These are phyloP conservation scores for Synergus laeviventris DNA, from an alignment of 2,888 invertebrate genomes.

Conservation along the genomic window DNA sequence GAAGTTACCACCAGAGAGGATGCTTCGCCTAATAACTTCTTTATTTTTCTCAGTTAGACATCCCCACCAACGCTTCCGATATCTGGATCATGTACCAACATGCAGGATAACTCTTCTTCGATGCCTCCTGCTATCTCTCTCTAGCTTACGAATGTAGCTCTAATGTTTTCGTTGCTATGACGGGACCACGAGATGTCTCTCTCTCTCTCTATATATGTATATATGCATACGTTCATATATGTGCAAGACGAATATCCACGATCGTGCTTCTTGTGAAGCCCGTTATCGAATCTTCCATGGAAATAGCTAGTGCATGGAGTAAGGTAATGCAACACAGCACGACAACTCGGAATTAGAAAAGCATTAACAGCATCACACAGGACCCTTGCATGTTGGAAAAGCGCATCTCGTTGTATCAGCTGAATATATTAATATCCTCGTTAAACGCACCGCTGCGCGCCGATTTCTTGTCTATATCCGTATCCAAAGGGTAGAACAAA, in stretches of 20 bases:
- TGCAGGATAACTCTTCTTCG: conserved; percentile 55
- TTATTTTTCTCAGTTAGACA: conserved; percentile 52
- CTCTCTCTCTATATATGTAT: background rate
- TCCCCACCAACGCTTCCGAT: conserved; percentile 44
- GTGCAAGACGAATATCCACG: conserved; percentile 45
- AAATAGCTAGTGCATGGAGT: conserved; percentile 55
- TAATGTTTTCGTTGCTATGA: background rate
- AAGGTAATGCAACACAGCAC: conserved; percentile 51
- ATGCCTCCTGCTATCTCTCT: conserved; percentile 42
- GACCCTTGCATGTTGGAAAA: conserved; percentile 17
- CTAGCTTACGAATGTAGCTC: background rate
- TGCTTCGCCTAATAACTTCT: conserved; percentile 58
- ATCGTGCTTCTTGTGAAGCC: conserved; percentile 53
- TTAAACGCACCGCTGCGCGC: conserved; percentile 16
- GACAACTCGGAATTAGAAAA: conserved; percentile 26
- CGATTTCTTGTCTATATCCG: background rate
- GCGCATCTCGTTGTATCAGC: conserved; percentile 33
- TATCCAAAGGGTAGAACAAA: background rate
- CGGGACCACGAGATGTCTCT: background rate
- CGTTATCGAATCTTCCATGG: conserved; percentile 63
- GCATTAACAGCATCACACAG: conserved; percentile 34
- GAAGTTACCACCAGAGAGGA: conserved; percentile 52
- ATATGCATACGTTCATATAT: conserved; percentile 20
- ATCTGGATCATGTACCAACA: conserved; percentile 60
- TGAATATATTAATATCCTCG: conserved; percentile 39